Evolutionary conservation across 2,113 vertebrate genomes (phyloP), one percentile per base, ranked within the genome.

Genomic region (Pungitius pungitius): DNA sequence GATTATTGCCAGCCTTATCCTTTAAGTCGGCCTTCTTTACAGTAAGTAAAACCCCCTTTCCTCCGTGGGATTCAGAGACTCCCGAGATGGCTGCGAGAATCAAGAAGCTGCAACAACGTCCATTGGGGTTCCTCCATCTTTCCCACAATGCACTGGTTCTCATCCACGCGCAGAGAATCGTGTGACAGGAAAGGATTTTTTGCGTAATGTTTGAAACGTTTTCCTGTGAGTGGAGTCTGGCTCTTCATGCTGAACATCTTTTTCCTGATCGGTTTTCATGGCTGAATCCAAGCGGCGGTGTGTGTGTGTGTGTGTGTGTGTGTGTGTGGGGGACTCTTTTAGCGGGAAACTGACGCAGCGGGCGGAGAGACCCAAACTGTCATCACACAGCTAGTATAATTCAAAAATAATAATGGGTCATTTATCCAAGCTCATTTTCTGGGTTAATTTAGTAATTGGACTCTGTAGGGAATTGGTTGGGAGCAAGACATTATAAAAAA

Each of bases 361-460:
- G 73, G 68, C 37, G 24, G 40, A 27, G 42, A 27, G 68, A 52
- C 14, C 26, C n/a, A 52, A 69, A 67, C 43, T 73, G 63, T 45
- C 73, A 80, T 62, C 24, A 18, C 55, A 59, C 59, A 20, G 52
- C 67, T 37, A 54, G 56, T 57, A 40, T 61, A 75, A 80, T 78
- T 85, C 49, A 81, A 30, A n/a, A 65, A 27, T n/a, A 43, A 81
- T 86, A 81, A 85, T 73, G 84, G 77, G 43, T 83, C 37, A 85
- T 83, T 83, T 75, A 72, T 79, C 80, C 75, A 67, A 22, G 75
- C 84, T 89, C 74, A 75, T 81, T 86, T 81, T 81, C 69, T 56
- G 39, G 59, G 43, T 49, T 85, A 47, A 83, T 90, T 86, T 81
- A 74, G 82, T 81, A 86, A 86, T 86, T 86, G 73, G 82, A 71